Conservation (phyloP, 2,113 vertebrate genomes). For the Arothron firmamentum region DNA sequence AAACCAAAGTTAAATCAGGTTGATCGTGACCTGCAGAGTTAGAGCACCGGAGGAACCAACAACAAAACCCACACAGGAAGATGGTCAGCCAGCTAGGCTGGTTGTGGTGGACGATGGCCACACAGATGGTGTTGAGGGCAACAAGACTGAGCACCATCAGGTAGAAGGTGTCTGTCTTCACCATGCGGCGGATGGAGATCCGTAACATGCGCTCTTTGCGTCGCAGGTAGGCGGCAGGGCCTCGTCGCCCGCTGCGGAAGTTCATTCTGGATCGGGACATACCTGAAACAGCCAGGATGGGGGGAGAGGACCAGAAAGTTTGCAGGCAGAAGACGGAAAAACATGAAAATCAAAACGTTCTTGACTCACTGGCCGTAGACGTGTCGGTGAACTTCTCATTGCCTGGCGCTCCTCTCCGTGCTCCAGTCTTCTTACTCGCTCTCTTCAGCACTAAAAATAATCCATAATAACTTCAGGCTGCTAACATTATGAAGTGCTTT, state of each 20-base stretch:
- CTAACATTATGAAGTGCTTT: background rate
- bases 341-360: background rate
- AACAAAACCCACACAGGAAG: slow-evolving; percentile 87
- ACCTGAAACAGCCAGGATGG: slow-evolving; percentile 63
- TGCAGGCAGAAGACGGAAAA: background rate
- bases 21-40: background rate
- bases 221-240: slow-evolving; percentile 90
- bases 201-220: slow-evolving; percentile 94
- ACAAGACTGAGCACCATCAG: slow-evolving; percentile 94
- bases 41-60: background rate
- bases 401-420: slow-evolving; percentile 85
- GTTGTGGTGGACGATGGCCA: slow-evolving; percentile 97
- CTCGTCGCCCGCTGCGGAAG: slow-evolving; percentile 87
- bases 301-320: background rate
- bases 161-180: slow-evolving; percentile 97
- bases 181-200: slow-evolving; percentile 97
- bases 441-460: slow-evolving; percentile 84
- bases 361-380: slow-evolving; percentile 84
- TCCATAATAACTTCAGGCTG: slow-evolving; percentile 5
- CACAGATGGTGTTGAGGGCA: slow-evolving; percentile 95
- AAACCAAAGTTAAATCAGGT: slow-evolving; percentile 4
- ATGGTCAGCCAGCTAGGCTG: slow-evolving; percentile 95
- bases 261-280: slow-evolving; percentile 89
- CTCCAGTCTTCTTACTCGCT: slow-evolving; percentile 93
- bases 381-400: slow-evolving; percentile 91